Conservation (phyloP, 2,797 vertebrate genomes). For the Bradypodion ventrale region DNA sequence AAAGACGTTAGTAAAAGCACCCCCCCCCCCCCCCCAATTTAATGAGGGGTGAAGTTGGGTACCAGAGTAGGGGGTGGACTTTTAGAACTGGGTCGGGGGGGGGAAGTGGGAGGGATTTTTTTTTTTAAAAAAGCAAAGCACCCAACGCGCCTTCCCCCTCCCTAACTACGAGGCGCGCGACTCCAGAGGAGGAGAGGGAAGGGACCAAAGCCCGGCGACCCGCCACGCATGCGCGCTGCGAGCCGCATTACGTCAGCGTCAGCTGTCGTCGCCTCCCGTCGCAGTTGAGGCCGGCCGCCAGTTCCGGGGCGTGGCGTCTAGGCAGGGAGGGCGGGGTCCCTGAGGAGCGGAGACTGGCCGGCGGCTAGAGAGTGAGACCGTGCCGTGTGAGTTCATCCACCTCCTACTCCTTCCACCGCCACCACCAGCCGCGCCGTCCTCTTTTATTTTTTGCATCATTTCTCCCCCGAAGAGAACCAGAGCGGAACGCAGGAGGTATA, state of each 20-base stretch:
- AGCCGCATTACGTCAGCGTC: not conserved
- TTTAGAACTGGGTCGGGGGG: too few species aligned
- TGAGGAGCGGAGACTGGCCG: not conserved
- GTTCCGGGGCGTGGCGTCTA: constrained; percentile 20
- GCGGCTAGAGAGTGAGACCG: not conserved
- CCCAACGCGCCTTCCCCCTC: not conserved
- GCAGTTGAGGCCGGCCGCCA: not conserved
- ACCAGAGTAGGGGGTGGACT: too few species aligned
- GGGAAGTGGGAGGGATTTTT: too few species aligned
- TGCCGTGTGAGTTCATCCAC: not conserved
- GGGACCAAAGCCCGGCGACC: not conserved
- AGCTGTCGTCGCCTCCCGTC: constrained; percentile 1
- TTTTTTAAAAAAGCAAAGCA: too few species aligned
- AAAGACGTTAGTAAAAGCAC: constrained; percentile 13
- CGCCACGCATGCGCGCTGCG: not conserved
- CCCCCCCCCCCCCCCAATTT: too few species aligned
- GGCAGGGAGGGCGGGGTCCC: not conserved
- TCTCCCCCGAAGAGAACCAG: too few species aligned
- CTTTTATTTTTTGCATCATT: too few species aligned
- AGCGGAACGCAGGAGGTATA: too few species aligned
- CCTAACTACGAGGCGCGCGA: not conserved
- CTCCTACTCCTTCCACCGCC: too few species aligned
- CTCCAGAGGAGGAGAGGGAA: too few species aligned
- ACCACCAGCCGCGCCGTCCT: not conserved
- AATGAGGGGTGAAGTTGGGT: too few species aligned